Conservation (phyloP, 2,113 vertebrate genomes). For the Rhagologus leucostigma region DNA sequence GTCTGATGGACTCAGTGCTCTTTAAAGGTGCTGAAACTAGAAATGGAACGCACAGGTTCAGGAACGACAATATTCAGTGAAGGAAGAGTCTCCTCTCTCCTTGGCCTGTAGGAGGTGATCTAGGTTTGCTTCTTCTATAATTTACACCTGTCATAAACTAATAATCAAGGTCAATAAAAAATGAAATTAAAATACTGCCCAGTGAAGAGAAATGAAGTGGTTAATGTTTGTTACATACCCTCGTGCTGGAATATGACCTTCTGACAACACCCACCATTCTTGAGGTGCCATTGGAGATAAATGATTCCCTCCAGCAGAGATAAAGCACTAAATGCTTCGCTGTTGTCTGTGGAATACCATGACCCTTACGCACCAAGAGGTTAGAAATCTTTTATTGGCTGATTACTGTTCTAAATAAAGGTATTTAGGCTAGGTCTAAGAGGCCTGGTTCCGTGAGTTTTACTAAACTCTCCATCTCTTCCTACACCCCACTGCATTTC, state of each 20-base stretch:
- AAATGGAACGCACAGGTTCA: neutral
- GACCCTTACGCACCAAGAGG: neutral
- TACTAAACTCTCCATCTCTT: neutral
- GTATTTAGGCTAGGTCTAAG: neutral
- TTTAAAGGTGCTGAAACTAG: neutral
- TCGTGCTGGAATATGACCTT: slow-evolving; percentile 61
- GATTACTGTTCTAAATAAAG: neutral
- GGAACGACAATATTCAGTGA: neutral
- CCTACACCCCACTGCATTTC: fast-evolving
- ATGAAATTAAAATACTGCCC: neutral
- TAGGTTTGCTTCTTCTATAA: neutral
- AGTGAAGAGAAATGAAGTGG: neutral
- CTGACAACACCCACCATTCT: slow-evolving; percentile 12
- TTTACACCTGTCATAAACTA: neutral
- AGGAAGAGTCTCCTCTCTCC: neutral
- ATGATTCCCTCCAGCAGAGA: neutral
- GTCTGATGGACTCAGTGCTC: neutral
- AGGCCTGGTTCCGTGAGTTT: neutral
- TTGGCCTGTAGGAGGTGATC: slow-evolving; percentile 25
- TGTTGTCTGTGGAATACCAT: neutral
- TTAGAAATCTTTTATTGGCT: neutral
- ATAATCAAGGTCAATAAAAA: slow-evolving; percentile 28
- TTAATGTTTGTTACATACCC: slow-evolving; percentile 61
- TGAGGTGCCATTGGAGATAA: slow-evolving; percentile 22
- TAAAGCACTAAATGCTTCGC: neutral